Evolutionary conservation across 2,113 vertebrate species (phyloP).

Genomic region (Todiramphus chloris): DNA sequence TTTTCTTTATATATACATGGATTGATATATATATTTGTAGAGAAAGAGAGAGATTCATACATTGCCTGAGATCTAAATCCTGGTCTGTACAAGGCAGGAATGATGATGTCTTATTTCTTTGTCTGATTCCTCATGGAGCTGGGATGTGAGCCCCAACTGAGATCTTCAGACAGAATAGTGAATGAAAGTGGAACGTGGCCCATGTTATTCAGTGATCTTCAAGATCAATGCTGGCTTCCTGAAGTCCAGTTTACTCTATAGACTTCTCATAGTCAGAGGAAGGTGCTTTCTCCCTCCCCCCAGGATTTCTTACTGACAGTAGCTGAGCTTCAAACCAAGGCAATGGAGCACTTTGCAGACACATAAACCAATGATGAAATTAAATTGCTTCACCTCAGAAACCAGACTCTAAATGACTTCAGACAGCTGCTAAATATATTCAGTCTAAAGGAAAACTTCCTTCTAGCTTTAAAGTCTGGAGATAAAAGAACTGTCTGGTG

Average conservation of each 20-base stretch:
- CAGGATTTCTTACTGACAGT: constrained; percentile 20
- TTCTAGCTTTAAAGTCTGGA: constrained; percentile 22
- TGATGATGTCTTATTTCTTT: background rate
- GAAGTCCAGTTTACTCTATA: constrained; percentile 30
- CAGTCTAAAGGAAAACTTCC: constrained; percentile 13
- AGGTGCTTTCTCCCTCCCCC: background rate
- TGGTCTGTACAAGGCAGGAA: background rate
- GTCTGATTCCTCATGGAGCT: background rate
- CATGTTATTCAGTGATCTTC: background rate
- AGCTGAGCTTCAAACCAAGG: constrained; percentile 39
- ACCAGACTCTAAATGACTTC: constrained; percentile 30
- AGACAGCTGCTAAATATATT: constrained; percentile 36
- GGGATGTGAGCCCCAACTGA: background rate
- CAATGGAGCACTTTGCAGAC: background rate
- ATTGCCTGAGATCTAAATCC: background rate
- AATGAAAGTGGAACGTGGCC: constrained; percentile 1
- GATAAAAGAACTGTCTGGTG: constrained; percentile 6
- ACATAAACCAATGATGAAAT: background rate
- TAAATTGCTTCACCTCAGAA: constrained; percentile 45
- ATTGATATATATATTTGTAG: background rate
- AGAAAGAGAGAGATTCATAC: background rate
- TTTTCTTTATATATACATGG: background rate
- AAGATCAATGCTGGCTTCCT: constrained; percentile 50
- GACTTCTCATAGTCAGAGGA: constrained; percentile 33
- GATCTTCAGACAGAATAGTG: constrained; percentile 41